Percentiles rank a stretch among this genome's conserved stretches.
These are phyloP conservation scores for Lycocerus yunnanus DNA, from an alignment of 2,888 invertebrate genomes.

Conservation along the genomic window DNA sequence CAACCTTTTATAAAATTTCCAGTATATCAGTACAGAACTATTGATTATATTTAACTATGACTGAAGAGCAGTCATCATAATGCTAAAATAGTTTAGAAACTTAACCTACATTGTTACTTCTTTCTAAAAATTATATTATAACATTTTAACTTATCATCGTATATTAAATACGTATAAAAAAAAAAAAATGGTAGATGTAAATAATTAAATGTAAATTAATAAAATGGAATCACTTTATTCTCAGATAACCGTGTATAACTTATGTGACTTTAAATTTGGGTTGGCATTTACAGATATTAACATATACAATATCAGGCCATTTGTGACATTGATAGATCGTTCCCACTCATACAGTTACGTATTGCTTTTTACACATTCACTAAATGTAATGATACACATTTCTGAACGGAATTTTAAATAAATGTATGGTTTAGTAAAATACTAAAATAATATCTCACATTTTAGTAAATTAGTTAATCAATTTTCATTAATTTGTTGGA, in stretches of 20 bases:
- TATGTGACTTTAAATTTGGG: background rate
- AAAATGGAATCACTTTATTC: background rate
- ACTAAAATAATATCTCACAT: too few relatives aligned
- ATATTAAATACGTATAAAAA: too few relatives aligned
- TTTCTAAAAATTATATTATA: too few relatives aligned
- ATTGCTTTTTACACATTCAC: background rate
- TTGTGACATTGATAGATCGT: conserved; percentile 2
- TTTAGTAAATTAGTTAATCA: background rate
- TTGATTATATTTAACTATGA: too few relatives aligned
- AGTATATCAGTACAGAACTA: too few relatives aligned
- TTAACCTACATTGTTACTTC: too few relatives aligned
- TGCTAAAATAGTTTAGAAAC: too few relatives aligned
- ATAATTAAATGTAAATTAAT: background rate
- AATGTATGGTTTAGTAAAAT: background rate
- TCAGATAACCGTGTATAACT: background rate
- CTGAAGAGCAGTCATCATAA: too few relatives aligned
- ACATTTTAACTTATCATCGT: too few relatives aligned
- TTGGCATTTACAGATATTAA: conserved; percentile 1
- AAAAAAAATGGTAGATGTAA: background rate
- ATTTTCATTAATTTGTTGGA: background rate
- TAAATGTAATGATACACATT: background rate
- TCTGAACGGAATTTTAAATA: background rate
- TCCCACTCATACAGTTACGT: background rate
- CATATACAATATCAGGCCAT: conserved; percentile 2
- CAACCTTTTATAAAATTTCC: too few relatives aligned